Base-by-base conservation (phyloP, 2,888 invertebrate genomes). In the Mythimna vitellina region DNA sequence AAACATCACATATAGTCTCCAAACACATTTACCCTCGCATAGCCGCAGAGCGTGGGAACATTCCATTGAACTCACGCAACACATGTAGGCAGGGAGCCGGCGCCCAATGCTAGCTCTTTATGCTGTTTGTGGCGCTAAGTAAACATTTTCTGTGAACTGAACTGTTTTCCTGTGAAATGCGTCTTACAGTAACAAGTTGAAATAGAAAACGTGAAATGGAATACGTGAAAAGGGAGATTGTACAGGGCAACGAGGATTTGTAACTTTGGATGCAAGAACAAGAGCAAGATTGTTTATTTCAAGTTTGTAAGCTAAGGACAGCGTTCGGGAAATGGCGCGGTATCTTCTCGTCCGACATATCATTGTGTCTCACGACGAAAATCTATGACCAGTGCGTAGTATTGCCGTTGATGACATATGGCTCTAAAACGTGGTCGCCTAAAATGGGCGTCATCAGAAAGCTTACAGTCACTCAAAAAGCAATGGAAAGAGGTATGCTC, bases 21-120 rank as follows among this genome's bases (percentile, higher is more conserved):
- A 63, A 74, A 49, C 65, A 80, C 75, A 76, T 53, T 76, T 53
- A 25, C 12, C 4, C 5, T 32, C 17, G 32, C 51, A 58, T 20
- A 82, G 63, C 38, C 63, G 29, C 17, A 12, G 54, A 80, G 68
- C 84, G 81, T 80, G 80, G 58, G 80, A 83, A 83, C 80, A 63
- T 25, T 32, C 68, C 61, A 8, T 42, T 9, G 20, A 35, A 51
- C 25, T 80, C 46, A 53, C 32, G 29, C 54, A 29, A 79, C 83
- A 79, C 46, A 29, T 77, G 82, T 77, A 42, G 22, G 22, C 51
- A 20, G 42, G 10, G 58, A 63, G 58, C 78, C 42, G 29, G 75
- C 29, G n/a, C 12, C 3, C 4, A 29, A 35, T 66, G 66, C 17
- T 42, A 49, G 53, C 35, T 29, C 35, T 65, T 80, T 46, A 63